phyloP scores from a whole-genome alignment of 2,797 vertebrate genomes.

The Cynodonichthys magdalenae region DNA sequence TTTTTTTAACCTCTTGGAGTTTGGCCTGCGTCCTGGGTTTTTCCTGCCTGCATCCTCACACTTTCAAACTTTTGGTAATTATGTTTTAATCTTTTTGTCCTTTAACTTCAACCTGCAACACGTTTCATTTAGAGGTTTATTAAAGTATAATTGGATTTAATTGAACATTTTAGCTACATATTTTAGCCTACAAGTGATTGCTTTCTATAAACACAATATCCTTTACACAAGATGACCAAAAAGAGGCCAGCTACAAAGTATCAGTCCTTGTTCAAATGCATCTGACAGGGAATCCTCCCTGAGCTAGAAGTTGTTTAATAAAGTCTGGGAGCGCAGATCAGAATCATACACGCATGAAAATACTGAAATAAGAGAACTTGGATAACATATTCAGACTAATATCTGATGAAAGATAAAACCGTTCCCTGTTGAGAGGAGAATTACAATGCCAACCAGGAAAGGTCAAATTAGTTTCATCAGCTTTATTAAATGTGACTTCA shows the following conservation, averaged over 20 bases:
- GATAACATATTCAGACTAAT: slow-evolving; percentile 19
- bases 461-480: slow-evolving; percentile 42
- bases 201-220: too few relatives aligned
- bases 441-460: slow-evolving; percentile 51
- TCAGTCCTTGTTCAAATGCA: slow-evolving; percentile 22
- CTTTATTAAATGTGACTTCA: slow-evolving; percentile 37
- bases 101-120: too few relatives aligned
- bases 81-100: too few relatives aligned
- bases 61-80: too few relatives aligned
- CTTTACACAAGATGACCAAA: neutral
- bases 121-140: too few relatives aligned
- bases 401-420: slow-evolving; percentile 31
- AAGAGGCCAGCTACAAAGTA: neutral
- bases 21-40: too few relatives aligned
- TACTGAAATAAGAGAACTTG: slow-evolving; percentile 21
- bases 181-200: too few relatives aligned
- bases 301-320: slow-evolving; percentile 31
- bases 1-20: too few relatives aligned
- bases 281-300: slow-evolving; percentile 25
- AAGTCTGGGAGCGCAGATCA: slow-evolving; percentile 26
- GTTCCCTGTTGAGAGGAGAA: slow-evolving; percentile 27
- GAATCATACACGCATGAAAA: slow-evolving; percentile 21
- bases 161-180: too few relatives aligned
- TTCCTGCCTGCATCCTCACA: too few relatives aligned
- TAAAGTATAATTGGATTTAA: too few relatives aligned